phyloP scores from a whole-genome alignment of 1,140 invertebrate species.

The Heliconius nattereri region DNA sequence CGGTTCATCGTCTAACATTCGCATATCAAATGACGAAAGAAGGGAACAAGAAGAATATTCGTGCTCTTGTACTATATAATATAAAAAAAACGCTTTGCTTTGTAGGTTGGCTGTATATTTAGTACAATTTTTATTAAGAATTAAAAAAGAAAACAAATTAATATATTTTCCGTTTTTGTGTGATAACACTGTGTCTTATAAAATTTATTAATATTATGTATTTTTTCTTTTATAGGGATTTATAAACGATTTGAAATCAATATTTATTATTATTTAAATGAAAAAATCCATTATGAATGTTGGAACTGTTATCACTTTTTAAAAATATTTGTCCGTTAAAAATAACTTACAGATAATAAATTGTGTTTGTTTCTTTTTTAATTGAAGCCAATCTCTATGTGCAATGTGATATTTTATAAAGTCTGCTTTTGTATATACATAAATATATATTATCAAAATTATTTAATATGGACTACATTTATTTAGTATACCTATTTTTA shows the following conservation, averaged over 20 bases:
- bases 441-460: not conserved
- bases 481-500: not conserved
- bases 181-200: not conserved
- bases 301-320: not conserved
- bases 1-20: constrained; percentile 61
- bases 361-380: not conserved
- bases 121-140: not conserved
- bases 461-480: constrained; percentile 4
- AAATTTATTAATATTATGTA: not conserved
- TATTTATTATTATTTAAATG: too few relatives aligned
- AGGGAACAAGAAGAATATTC: constrained; percentile 54
- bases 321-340: not conserved
- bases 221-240: not conserved
- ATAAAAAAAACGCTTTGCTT: constrained; percentile 18
- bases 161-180: not conserved
- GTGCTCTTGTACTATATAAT: constrained; percentile 70
- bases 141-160: not conserved
- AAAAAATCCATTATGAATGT: not conserved
- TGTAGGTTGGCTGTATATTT: constrained; percentile 19
- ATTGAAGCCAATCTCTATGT: constrained; percentile 31
- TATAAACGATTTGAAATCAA: not conserved
- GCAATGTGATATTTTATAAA: constrained; percentile 47
- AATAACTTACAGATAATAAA: not conserved
- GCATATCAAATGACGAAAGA: constrained; percentile 56
- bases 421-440: constrained; percentile 43